Evolutionary conservation across 2,797 vertebrate species (phyloP).

Genomic region (Notolabrus celidotus): DNA sequence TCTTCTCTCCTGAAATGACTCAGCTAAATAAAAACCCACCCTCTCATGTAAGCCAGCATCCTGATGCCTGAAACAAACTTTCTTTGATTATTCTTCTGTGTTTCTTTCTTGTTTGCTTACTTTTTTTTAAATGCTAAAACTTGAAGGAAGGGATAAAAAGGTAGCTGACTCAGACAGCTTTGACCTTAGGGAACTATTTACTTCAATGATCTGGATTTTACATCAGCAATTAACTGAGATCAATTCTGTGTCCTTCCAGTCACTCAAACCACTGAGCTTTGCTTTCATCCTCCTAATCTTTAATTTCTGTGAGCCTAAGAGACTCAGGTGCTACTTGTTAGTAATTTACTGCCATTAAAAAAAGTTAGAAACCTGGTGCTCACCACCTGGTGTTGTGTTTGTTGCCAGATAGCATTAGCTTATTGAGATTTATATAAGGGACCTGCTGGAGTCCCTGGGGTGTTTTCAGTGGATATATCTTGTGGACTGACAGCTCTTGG

Average conservation of each 20-base stretch:
- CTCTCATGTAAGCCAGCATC: background rate
- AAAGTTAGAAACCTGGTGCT: slow-evolving; percentile 31
- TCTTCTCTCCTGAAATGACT: slow-evolving; percentile 13
- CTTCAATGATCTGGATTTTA: slow-evolving; percentile 29
- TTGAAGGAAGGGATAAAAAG: background rate
- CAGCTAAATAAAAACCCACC: slow-evolving; percentile 16
- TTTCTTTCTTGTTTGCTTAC: background rate
- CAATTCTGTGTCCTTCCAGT: slow-evolving; percentile 40
- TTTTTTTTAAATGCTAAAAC: slow-evolving; percentile 7
- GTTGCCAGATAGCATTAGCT: slow-evolving; percentile 71
- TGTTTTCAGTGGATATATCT: slow-evolving; percentile 53
- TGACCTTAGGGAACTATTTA: slow-evolving; percentile 36
- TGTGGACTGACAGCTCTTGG: slow-evolving; percentile 54
- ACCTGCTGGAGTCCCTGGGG: slow-evolving; percentile 21
- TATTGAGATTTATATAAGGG: slow-evolving; percentile 60
- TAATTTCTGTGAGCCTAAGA: slow-evolving; percentile 5
- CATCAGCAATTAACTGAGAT: slow-evolving; percentile 44
- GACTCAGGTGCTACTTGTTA: slow-evolving; percentile 10
- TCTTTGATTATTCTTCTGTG: background rate
- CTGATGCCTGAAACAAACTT: slow-evolving; percentile 4
- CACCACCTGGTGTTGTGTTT: slow-evolving; percentile 43
- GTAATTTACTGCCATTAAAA: slow-evolving; percentile 44
- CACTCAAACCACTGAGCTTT: slow-evolving; percentile 8
- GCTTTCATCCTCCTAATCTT: slow-evolving; percentile 10
- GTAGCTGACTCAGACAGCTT: slow-evolving; percentile 13